Base-by-base conservation (phyloP, 2,888 invertebrate species). In the Acleris literana region DNA sequence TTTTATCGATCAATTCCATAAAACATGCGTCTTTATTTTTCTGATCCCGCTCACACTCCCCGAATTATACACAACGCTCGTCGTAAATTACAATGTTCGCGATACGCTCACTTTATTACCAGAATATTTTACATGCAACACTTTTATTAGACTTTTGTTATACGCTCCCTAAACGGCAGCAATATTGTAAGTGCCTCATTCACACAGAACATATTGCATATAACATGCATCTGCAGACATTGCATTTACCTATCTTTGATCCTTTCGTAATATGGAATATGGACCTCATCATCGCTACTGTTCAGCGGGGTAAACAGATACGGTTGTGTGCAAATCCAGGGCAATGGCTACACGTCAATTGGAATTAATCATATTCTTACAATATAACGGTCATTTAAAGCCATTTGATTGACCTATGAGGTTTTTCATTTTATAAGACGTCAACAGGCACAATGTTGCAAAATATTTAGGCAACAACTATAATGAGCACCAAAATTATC, bases 71-170 rank as follows among this genome's bases (percentile, higher is more conserved):
- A 54, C 54, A 68, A 53, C 46, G 49, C 20, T 68, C 53, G 51
- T 13, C 54, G 55, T 66, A 65, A 62, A 62, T 62, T 66, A 69
- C 59, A 63, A 69, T 56, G 66, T 65, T 63, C 53, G 59, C 58
- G 54, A 64, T 62, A 62, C 39, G 52, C 64, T 64, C 58, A 62
- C 51, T 68, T 63, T 68, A 62, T 64, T 61, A 59, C 62, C 49
- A 29, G 59, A 59, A 66, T 49, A 69, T 57, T 69, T 60, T 55
- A 56, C 66, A 62, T 66, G 56, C 52, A 57, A 53, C 62, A 62
- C 46, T 62, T 66, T 66, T 66, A 66, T 66, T 66, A 56, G 46
- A 61, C 56, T 66, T 61, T 56, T 61, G 49, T 55, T 61, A 55
- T 43, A 64, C 64, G 60, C 61, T 63, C 29, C 55, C 48, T 39